These are phyloP conservation scores for Rousettus leschenaultii DNA, from an alignment of 2,113 vertebrate genomes.

Conservation along the genomic window DNA sequence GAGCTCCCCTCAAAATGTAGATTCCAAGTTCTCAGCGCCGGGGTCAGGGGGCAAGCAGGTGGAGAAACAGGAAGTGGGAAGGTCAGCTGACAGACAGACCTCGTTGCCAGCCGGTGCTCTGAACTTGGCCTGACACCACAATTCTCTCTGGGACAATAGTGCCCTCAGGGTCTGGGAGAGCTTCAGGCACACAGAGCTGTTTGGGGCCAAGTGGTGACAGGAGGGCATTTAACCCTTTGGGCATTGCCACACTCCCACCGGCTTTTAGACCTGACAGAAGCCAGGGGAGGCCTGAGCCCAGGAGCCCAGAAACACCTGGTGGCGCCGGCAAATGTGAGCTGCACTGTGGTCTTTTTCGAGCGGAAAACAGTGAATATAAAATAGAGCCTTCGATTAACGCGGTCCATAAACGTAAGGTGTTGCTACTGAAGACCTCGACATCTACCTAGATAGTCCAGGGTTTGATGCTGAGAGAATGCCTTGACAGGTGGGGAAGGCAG, in stretches of 20 bases:
- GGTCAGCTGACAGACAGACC: background rate
- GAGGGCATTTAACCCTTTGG: background rate
- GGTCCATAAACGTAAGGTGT: background rate
- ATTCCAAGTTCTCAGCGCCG: background rate
- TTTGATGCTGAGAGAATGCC: background rate
- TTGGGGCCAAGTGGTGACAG: background rate
- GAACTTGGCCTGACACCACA: rapidly evolving
- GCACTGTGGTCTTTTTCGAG: background rate
- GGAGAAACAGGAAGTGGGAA: background rate
- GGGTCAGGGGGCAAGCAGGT: background rate
- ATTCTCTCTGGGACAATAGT: rapidly evolving
- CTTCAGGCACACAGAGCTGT: no score
- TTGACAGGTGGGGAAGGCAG: background rate
- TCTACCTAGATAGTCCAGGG: background rate
- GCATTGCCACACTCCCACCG: background rate
- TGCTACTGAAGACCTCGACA: background rate
- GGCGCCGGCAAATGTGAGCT: background rate
- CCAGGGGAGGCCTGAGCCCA: background rate
- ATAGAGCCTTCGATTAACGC: background rate
- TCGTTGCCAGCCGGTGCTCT: rapidly evolving
- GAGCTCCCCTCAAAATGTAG: background rate
- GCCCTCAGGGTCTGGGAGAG: rapidly evolving
- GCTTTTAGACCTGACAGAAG: background rate
- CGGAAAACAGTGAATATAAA: background rate
- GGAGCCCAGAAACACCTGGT: background rate